Conservation (phyloP, 2,113 vertebrate genomes). For the Pluvianellus socialis region DNA sequence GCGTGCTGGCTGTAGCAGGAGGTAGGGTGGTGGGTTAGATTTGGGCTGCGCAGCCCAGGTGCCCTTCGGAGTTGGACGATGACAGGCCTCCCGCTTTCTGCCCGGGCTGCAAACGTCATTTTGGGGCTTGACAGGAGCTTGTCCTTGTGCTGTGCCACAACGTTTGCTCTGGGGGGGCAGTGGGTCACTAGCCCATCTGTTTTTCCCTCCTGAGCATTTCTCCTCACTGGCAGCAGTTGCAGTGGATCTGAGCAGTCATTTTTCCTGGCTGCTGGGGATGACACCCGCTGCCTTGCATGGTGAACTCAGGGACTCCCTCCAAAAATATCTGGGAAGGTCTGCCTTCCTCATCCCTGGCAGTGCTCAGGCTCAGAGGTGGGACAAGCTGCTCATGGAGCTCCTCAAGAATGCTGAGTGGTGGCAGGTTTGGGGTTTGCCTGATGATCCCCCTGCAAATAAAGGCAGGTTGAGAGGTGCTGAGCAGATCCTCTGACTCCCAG, state of each 20-base stretch:
- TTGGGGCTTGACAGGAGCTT: neutral
- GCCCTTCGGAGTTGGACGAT: neutral
- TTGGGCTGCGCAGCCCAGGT: neutral
- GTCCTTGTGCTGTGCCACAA: neutral
- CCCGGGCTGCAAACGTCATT: fast-evolving
- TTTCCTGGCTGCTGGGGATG: neutral
- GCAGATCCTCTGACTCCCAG: neutral
- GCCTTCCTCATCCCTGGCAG: neutral
- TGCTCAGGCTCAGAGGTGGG: neutral
- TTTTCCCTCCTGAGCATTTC: neutral
- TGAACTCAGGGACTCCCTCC: fast-evolving
- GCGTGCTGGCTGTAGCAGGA: neutral
- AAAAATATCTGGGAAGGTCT: neutral
- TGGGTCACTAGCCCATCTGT: neutral
- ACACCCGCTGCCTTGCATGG: neutral
- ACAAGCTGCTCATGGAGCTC: neutral
- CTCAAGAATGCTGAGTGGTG: neutral
- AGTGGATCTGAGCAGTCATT: neutral
- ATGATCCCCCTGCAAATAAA: neutral
- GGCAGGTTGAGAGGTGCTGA: neutral
- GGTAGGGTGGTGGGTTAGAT: no score
- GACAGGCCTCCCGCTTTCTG: neutral
- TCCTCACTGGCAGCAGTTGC: neutral
- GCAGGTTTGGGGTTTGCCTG: neutral
- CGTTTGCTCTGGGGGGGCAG: fast-evolving